phyloP scores from a whole-genome alignment of 2,113 vertebrate genomes.

The Trochalopteron elliotii region DNA sequence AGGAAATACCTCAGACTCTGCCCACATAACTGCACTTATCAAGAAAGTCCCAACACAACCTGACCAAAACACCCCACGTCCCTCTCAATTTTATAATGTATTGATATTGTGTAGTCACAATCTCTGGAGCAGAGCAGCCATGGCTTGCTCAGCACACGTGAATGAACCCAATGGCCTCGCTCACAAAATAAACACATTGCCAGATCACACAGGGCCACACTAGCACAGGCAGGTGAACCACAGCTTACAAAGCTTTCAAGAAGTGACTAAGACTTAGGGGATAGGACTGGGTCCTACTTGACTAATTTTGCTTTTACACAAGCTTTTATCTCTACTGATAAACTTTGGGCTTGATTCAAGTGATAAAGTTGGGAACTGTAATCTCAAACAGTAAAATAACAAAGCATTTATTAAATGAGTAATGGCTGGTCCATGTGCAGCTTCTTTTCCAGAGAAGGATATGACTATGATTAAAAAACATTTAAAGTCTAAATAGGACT shows the following conservation, averaged over 20 bases:
- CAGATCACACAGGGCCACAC: neutral
- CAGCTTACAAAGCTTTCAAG: neutral
- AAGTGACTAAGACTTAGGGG: neutral
- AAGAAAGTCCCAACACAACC: neutral
- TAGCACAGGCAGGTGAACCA: neutral
- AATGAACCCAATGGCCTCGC: neutral
- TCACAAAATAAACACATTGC: neutral
- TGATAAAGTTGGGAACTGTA: neutral
- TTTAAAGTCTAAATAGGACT: neutral
- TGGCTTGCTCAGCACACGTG: neutral
- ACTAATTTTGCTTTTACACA: neutral
- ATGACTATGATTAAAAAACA: neutral
- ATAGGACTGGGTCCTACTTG: neutral
- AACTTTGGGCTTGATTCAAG: neutral
- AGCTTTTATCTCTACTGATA: neutral
- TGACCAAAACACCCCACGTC: rapidly evolving
- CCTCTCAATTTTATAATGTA: neutral
- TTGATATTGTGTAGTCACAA: neutral
- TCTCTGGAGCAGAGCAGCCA: neutral
- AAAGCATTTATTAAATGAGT: neutral
- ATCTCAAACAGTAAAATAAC: neutral
- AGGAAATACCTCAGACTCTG: neutral
- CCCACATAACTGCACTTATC: neutral
- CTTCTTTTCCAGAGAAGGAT: neutral
- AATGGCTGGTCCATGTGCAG: neutral